Evolutionary conservation across 2,113 vertebrate genomes (phyloP).

Genomic region (Toxostoma redivivum): DNA sequence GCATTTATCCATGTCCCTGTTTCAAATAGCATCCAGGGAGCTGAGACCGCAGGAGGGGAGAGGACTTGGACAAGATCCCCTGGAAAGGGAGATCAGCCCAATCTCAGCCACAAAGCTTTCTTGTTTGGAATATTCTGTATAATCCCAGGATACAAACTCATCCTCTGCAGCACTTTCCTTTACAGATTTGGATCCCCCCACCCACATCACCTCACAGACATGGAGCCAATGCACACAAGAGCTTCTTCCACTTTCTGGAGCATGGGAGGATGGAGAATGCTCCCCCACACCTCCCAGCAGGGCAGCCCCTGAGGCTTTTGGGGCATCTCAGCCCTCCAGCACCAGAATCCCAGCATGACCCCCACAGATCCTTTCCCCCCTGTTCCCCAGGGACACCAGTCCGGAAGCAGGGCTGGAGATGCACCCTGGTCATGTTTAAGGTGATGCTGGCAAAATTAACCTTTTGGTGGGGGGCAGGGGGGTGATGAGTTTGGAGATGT

Average conservation of each 20-base stretch:
- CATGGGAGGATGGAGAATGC: not conserved
- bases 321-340: not conserved
- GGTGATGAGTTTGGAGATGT: not conserved
- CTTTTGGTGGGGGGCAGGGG: accelerated
- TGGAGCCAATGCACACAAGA: not conserved
- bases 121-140: not conserved
- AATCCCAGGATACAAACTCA: not conserved
- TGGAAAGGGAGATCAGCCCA: not conserved
- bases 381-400: not conserved
- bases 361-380: not conserved
- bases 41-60: not conserved
- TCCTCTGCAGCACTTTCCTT: not conserved
- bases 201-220: not conserved
- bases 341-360: not conserved
- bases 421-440: accelerated
- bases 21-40: not conserved
- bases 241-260: not conserved
- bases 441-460: not conserved
- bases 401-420: not conserved
- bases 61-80: not conserved
- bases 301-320: accelerated
- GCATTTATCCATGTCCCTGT: not conserved
- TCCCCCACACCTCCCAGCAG: not conserved
- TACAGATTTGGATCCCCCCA: not conserved
- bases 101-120: not conserved